phyloP scores from a whole-genome alignment of 2,797 vertebrate species.

The Hippoglossus hippoglossus region DNA sequence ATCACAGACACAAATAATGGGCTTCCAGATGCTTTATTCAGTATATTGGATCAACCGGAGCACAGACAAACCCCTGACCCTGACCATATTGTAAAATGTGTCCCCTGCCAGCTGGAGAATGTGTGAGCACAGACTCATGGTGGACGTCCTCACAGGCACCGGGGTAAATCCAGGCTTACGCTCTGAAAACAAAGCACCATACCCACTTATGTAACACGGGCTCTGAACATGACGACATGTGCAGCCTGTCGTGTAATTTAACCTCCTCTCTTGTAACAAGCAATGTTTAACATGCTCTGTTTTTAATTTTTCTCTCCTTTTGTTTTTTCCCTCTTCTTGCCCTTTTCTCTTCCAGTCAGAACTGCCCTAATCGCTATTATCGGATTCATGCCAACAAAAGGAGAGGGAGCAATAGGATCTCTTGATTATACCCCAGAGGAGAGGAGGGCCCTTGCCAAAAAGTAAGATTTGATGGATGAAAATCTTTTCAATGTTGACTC shows the following conservation, averaged over 20 bases:
- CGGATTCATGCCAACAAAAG: constrained; percentile 99
- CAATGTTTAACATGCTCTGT: constrained; percentile 16
- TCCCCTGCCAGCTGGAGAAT: constrained; percentile 42
- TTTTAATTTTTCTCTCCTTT: neutral
- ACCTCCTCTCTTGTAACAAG: constrained; percentile 21
- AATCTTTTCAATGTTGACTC: constrained; percentile 31
- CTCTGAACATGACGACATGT: constrained; percentile 31
- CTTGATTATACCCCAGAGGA: constrained; percentile 98
- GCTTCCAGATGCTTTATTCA: constrained; percentile 21
- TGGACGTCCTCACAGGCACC: constrained; percentile 35
- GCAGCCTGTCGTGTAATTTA: constrained; percentile 40
- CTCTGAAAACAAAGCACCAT: constrained; percentile 57
- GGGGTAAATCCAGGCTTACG: constrained; percentile 58
- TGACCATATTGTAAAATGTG: constrained; percentile 13
- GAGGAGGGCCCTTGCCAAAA: constrained; percentile 94
- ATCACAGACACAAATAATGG: constrained; percentile 2
- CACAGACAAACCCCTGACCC: constrained; percentile 19
- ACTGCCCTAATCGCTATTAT: constrained; percentile 97
- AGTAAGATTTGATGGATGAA: constrained; percentile 84
- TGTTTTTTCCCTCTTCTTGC: constrained; percentile 3
- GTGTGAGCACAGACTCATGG: constrained; percentile 20
- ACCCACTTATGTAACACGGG: constrained; percentile 55
- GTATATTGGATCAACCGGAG: constrained; percentile 16
- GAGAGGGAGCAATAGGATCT: constrained; percentile 98
- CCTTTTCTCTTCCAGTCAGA: constrained; percentile 88